Evolutionary conservation across 2,797 vertebrate genomes (phyloP).

Genomic region (Morus bassanus): DNA sequence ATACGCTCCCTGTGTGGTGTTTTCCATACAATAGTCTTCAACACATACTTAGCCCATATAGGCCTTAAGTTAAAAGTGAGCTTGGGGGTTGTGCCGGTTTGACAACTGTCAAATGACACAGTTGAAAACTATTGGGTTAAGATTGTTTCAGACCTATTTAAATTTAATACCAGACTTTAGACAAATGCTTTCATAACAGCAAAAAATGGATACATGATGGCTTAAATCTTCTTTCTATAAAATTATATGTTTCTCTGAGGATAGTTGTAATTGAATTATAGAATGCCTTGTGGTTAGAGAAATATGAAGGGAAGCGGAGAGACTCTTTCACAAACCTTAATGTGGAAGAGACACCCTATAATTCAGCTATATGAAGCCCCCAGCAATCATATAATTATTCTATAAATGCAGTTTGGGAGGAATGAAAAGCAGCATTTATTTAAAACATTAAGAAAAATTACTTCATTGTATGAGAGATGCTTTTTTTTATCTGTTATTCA

Average conservation of each 20-base stretch:
- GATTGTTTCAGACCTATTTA: slow-evolving; percentile 62
- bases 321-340: slow-evolving; percentile 62
- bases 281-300: slow-evolving; percentile 75
- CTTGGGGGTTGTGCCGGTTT: background rate
- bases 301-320: slow-evolving; percentile 54
- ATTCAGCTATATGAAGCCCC: slow-evolving; percentile 75
- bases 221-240: slow-evolving; percentile 74
- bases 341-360: slow-evolving; percentile 68
- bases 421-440: slow-evolving; percentile 70
- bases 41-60: rapidly evolving
- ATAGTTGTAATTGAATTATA: slow-evolving; percentile 77
- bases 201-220: slow-evolving; percentile 65
- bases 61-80: background rate
- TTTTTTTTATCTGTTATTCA: background rate
- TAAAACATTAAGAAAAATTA: slow-evolving; percentile 55
- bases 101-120: background rate
- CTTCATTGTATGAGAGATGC: background rate
- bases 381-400: slow-evolving; percentile 73
- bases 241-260: slow-evolving; percentile 77
- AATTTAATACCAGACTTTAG: slow-evolving; percentile 67
- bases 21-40: background rate
- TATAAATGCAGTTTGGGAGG: slow-evolving; percentile 66
- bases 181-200: slow-evolving; percentile 72
- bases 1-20: rapidly evolving
- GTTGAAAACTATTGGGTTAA: slow-evolving; percentile 47